phyloP scores from a whole-genome alignment of 2,888 invertebrate genomes.

The Neelides folsomi region DNA sequence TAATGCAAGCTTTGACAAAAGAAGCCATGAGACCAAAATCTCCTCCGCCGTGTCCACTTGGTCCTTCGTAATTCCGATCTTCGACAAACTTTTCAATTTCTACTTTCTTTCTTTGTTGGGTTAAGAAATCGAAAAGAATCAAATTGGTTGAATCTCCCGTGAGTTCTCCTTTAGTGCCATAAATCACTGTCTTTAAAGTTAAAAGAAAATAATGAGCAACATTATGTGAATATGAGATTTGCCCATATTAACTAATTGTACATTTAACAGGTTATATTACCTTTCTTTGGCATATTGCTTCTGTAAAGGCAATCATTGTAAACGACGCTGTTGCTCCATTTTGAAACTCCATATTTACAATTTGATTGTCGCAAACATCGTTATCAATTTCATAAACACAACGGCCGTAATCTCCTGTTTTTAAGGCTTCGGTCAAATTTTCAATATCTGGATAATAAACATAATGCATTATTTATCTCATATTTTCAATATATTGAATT shows the following conservation, averaged over 20 bases:
- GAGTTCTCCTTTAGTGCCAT: constrained; percentile 37
- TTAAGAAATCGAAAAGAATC: constrained; percentile 28
- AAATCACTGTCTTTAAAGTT: constrained; percentile 35
- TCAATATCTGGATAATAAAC: constrained; percentile 21
- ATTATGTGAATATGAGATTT: too few relatives aligned
- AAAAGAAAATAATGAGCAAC: neutral
- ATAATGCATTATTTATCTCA: neutral
- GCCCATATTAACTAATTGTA: too few relatives aligned
- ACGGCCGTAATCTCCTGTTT: constrained; percentile 37
- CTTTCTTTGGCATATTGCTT: constrained; percentile 36
- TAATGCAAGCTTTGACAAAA: constrained; percentile 25
- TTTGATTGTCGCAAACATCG: constrained; percentile 40
- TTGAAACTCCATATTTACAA: constrained; percentile 39
- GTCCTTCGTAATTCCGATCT: neutral
- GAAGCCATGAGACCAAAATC: constrained; percentile 21
- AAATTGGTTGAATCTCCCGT: constrained; percentile 31
- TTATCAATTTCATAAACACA: constrained; percentile 41
- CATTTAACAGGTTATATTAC: too few relatives aligned
- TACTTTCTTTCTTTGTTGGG: constrained; percentile 4
- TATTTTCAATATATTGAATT: too few relatives aligned
- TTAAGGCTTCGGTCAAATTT: constrained; percentile 28
- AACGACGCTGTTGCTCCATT: constrained; percentile 38
- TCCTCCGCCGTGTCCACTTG: constrained; percentile 27
- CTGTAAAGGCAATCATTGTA: constrained; percentile 39
- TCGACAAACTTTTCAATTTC: constrained; percentile 4